Base-by-base conservation (phyloP, 2,888 invertebrate species). In the Eupithecia tripunctaria region DNA sequence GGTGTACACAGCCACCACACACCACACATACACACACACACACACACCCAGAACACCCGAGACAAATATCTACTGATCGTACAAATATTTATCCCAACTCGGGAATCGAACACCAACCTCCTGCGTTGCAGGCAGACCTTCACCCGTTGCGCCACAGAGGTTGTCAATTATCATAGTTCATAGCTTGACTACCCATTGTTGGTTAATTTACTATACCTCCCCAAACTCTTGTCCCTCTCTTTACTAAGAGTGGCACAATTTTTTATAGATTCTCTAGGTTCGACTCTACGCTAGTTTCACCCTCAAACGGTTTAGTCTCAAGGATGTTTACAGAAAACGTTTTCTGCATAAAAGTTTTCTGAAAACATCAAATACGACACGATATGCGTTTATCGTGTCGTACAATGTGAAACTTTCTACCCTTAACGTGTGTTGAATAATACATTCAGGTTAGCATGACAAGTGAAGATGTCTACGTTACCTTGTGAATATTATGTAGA, bases 371-470 rank as follows among this genome's bases (percentile, higher is more conserved):
- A n/a, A n/a, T n/a, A n/a, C n/a, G n/a, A n/a, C n/a, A n/a, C n/a
- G n/a, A n/a, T n/a, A n/a, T 25, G 25, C 38, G 21, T 0, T 64
- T 25, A 64, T 38, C 64, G 64, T 36, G 25, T 36, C 64, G 64
- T 64, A 64, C 38, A 64, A 41, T 38, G 64, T 36, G 21, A 60
- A 64, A 64, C 64, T 41, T 64, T 21, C 38, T 64, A 82, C 83
- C 80, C 80, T 76, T 75, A 81, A 80, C 82, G 82, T 79, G 80
- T 78, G 76, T 76, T 86, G 85, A 85, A 87, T 86, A 87, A 88
- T 82, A 84, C 85, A 88, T 87, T 74, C 80, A 80, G 80, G 86
- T 85, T 84, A 84, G 84, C 86, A 86, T 87, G 83, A 83, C 83
- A 85, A 87, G 88, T 84, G 80, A 82, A 75, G 74, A 70, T 71